These are phyloP conservation scores for Eulithis prunata DNA, from an alignment of 2,888 invertebrate genomes.

Conservation along the genomic window DNA sequence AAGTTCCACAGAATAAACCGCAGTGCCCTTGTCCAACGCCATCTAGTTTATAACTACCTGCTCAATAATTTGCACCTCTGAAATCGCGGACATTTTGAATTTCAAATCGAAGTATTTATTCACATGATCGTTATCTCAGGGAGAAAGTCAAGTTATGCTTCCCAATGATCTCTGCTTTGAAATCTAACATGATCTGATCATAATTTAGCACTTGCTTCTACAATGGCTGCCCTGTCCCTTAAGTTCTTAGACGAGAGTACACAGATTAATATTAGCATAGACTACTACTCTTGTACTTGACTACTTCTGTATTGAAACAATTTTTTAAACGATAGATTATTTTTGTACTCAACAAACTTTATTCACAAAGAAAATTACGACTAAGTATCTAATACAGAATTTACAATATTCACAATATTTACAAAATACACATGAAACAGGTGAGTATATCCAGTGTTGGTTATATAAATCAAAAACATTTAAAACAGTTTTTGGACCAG, in stretches of 20 bases:
- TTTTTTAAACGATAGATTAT: too few relatives aligned
- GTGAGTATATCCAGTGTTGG: too few relatives aligned
- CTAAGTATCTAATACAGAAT: too few relatives aligned
- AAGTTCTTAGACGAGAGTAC: constrained; percentile 50
- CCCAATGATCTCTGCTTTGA: constrained; percentile 63
- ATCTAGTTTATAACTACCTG: constrained; percentile 45
- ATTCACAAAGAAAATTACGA: too few relatives aligned
- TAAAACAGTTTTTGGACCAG: too few relatives aligned
- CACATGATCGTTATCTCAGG: constrained; percentile 63
- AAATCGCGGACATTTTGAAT: constrained; percentile 64
- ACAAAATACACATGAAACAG: too few relatives aligned
- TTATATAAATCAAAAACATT: too few relatives aligned
- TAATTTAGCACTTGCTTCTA: constrained; percentile 73
- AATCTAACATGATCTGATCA: constrained; percentile 69
- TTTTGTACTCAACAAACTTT: too few relatives aligned
- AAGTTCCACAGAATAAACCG: constrained; percentile 12
- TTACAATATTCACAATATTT: too few relatives aligned
- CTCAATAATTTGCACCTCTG: constrained; percentile 54
- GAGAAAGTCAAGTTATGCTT: constrained; percentile 47
- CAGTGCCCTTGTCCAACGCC: constrained; percentile 34
- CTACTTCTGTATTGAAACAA: too few relatives aligned
- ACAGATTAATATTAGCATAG: constrained; percentile 24
- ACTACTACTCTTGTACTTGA: too few relatives aligned
- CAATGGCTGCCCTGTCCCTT: constrained; percentile 67
- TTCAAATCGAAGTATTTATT: constrained; percentile 70